Conservation (phyloP, 2,888 invertebrate genomes). For the Andrena minutula region DNA sequence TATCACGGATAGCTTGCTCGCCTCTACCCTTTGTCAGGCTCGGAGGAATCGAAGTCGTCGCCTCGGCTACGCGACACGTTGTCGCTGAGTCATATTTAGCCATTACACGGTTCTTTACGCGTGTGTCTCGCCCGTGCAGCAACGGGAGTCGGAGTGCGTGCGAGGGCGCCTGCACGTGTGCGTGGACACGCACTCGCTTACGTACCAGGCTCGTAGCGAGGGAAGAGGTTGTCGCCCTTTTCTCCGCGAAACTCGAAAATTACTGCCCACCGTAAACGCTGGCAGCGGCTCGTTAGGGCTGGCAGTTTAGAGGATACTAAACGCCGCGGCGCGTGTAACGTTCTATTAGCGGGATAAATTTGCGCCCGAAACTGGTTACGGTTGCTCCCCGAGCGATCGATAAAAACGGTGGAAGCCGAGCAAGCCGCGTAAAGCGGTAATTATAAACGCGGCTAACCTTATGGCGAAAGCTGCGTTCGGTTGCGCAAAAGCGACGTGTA, state of each 20-base stretch:
- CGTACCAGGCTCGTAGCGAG: constrained; percentile 42
- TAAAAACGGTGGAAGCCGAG: constrained; percentile 14
- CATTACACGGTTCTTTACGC: constrained; percentile 56
- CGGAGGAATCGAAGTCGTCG: constrained; percentile 56
- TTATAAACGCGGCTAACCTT: constrained; percentile 33
- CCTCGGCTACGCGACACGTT: constrained; percentile 30
- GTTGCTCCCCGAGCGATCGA: constrained; percentile 23
- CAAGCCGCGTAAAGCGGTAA: constrained; percentile 17
- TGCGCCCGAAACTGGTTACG: constrained; percentile 14
- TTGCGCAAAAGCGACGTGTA: constrained; percentile 17
- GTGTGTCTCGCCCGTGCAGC: constrained; percentile 40
- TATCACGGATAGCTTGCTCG: background rate
- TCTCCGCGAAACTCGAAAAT: constrained; percentile 40
- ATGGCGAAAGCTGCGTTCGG: constrained; percentile 24
- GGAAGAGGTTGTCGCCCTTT: constrained; percentile 52
- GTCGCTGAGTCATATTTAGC: constrained; percentile 68
- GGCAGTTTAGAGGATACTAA: constrained; percentile 1
- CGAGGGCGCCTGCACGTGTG: constrained; percentile 15
- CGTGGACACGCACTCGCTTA: constrained; percentile 37
- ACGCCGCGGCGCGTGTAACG: constrained; percentile 11
- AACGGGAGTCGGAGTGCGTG: constrained; percentile 13
- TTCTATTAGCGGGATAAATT: constrained; percentile 33
- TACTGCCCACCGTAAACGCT: constrained; percentile 28
- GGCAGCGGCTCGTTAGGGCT: constrained; percentile 24
- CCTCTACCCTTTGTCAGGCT: background rate